Conservation (phyloP, 2,113 vertebrate species). For the Mobula hypostoma region DNA sequence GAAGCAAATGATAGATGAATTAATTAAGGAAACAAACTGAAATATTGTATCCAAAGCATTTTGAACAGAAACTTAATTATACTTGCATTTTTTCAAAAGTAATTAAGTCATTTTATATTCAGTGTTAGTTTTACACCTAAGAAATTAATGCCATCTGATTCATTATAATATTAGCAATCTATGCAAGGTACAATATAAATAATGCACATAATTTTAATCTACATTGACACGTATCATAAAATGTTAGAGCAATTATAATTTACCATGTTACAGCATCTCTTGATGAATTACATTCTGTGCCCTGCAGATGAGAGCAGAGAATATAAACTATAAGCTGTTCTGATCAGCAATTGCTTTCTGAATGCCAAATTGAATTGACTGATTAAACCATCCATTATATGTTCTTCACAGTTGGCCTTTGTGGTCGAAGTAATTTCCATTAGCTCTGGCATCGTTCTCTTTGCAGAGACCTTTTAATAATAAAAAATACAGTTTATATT, state of each 20-base stretch:
- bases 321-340: neutral
- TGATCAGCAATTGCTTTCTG: neutral
- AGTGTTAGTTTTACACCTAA: neutral
- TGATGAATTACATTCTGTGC: neutral
- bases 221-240: neutral
- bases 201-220: neutral
- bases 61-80: neutral
- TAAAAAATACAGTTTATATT: neutral
- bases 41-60: neutral
- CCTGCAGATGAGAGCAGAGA: neutral
- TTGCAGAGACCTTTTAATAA: neutral
- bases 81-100: neutral
- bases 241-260: neutral
- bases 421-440: neutral
- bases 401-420: neutral
- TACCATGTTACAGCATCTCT: neutral
- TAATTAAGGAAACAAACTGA: neutral
- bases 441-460: neutral
- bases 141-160: neutral
- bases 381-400: neutral
- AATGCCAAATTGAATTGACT: neutral
- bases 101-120: neutral
- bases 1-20: neutral
- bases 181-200: neutral
- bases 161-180: neutral